Percentiles rank a stretch among this genome's conserved stretches.
phyloP scores from a whole-genome alignment of 2,888 invertebrate species.

The Epiblema foenella region DNA sequence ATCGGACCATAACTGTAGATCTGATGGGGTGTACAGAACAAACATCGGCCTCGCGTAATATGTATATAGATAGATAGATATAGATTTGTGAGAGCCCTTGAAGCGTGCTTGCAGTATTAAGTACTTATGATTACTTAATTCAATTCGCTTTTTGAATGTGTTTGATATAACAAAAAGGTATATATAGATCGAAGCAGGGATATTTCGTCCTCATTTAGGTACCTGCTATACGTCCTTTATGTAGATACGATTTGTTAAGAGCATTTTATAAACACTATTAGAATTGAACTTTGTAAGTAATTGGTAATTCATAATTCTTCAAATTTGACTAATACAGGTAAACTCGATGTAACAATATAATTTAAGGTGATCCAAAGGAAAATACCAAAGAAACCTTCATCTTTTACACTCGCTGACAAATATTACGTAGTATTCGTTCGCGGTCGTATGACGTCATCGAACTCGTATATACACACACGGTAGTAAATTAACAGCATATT shows the following conservation, averaged over 20 bases:
- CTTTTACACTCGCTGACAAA: neutral
- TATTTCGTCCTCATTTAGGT: neutral
- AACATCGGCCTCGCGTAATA: too few species aligned
- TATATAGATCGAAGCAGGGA: neutral
- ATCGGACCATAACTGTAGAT: too few species aligned
- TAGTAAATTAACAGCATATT: slow-evolving; percentile 71
- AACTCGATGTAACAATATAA: neutral
- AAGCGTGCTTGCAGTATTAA: too few species aligned
- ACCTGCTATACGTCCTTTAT: neutral
- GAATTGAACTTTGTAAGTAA: too few species aligned
- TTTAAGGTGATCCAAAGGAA: slow-evolving; percentile 10
- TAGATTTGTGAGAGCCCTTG: too few species aligned
- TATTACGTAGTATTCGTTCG: slow-evolving; percentile 32
- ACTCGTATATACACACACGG: too few species aligned
- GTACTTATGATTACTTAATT: too few species aligned
- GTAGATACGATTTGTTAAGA: neutral
- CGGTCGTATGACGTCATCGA: slow-evolving; percentile 64
- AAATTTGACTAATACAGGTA: slow-evolving; percentile 9
- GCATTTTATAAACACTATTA: too few species aligned
- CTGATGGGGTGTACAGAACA: too few species aligned
- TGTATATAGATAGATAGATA: too few species aligned
- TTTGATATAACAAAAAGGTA: too few species aligned
- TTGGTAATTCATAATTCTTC: slow-evolving; percentile 13
- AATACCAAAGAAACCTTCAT: slow-evolving; percentile 25
- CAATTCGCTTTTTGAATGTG: too few species aligned